Base-by-base conservation (phyloP, 2,888 invertebrate species). In the Acronicta aceris region DNA sequence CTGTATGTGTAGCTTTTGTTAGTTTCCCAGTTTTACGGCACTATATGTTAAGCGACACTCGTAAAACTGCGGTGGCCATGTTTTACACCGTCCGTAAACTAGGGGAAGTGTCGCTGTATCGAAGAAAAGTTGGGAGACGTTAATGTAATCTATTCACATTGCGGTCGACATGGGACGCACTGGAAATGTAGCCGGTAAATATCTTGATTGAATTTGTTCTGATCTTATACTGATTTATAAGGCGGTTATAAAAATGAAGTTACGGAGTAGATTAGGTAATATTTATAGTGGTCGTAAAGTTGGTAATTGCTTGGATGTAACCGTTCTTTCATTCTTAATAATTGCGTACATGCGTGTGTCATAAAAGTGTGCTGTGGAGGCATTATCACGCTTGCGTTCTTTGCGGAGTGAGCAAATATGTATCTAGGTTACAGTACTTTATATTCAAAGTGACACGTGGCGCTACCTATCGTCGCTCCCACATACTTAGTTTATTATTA, bases 41-140 rank as follows among this genome's bases (percentile, higher is more conserved):
- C 85, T 88, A 87, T 91, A 90, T 91, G 90, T 92, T 92, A 91
- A 92, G 89, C 79, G 89, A 82, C 87, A 86, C 78, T 90, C 92
- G 90, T 94, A 93, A 93, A 92, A 89, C 83, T 82, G 78, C 81
- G 81, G 85, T 85, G 86, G 82, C 81, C 85, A 83, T 90, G 90
- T 90, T 93, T 92, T 92, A 93, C 87, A 85, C 82, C 85, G 85
- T 83, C 81, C 85, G 88, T 92, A 90, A 92, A 93, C 81, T 84
- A 68, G 78, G 78, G 76, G 71, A 86, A 83, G 85, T 82, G 82
- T 79, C 83, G 85, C 85, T 86, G 86, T 87, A 84, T 87, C 79
- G 81, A 78, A 79, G 81, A 82, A 80, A 86, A 84, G 83, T 88
- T 85, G 79, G 74, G 79, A 80, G 81, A 77, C 78, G 79, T 81